These are phyloP conservation scores for Pachypanchax playfairii DNA, from an alignment of 2,113 vertebrate genomes.

Conservation along the genomic window DNA sequence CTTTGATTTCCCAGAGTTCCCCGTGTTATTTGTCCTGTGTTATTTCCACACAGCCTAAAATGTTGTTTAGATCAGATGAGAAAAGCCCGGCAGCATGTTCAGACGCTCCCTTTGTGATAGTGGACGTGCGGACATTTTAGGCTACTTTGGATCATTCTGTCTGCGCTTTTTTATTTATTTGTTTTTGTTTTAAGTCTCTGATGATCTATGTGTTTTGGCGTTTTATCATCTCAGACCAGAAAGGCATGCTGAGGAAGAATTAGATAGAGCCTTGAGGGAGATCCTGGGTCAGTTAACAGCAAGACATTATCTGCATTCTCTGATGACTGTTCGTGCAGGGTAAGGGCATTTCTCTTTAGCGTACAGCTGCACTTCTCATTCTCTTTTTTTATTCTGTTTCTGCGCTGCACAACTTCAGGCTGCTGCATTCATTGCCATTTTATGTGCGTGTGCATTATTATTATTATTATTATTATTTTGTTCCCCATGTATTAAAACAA, in stretches of 20 bases:
- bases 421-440: constrained; percentile 51
- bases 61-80: constrained; percentile 24
- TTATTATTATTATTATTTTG: background rate
- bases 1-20: constrained; percentile 65
- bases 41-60: constrained; percentile 69
- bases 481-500: background rate
- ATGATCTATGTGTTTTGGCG: constrained; percentile 80
- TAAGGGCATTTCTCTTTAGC: constrained; percentile 84
- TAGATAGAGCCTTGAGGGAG: constrained; percentile 95
- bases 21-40: constrained; percentile 70
- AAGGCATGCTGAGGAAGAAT: constrained; percentile 90
- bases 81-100: constrained; percentile 4
- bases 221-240: constrained; percentile 84
- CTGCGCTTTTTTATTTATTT: constrained; percentile 49
- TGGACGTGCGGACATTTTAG: constrained; percentile 61
- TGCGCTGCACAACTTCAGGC: constrained; percentile 50
- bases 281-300: constrained; percentile 92
- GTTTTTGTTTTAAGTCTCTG: constrained; percentile 69
- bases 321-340: constrained; percentile 91
- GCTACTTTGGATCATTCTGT: constrained; percentile 70
- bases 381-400: background rate
- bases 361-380: constrained; percentile 72
- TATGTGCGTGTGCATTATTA: constrained; percentile 25
- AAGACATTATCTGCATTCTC: constrained; percentile 92
- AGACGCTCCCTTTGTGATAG: constrained; percentile 3